Base-by-base conservation (phyloP, 2,113 vertebrate genomes). In the Amphiprion ocellaris region DNA sequence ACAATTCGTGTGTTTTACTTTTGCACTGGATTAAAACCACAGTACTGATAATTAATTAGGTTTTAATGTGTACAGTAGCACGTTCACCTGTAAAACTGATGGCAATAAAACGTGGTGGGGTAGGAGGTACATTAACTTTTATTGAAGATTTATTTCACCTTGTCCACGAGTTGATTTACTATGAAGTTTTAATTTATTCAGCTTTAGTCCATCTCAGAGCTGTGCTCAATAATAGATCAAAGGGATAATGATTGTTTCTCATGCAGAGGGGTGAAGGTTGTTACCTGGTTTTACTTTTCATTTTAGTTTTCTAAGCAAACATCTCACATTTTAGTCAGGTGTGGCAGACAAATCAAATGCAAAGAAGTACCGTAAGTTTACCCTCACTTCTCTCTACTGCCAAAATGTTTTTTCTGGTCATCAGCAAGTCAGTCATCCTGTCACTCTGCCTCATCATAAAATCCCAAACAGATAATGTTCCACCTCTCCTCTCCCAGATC, bases 391-490 rank as follows among this genome's bases (percentile, higher is more conserved):
- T n/a, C 49, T 15, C 21, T 28, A 62, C 71, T 56, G 44, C 61
- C 15, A 55, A 63, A 64, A 62, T 76, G 17, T 47, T 65, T 46
- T 37, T 33, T 4, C 4, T 10, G 10, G 30, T 6, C 30, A 30
- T 30, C 30, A 30, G 30, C 30, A 30, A 30, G 30, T 30, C 30
- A 4, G 30, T 30, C 30, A 30, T 4, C 33, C 19, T 0, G 15
- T 55, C 70, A 68, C 46, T 66, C 72, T 58, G 68, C 9, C 56
- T 62, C 30, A 37, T 86, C 85, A 74, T 77, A 71, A 81, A 81
- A 79, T 30, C 65, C 41, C 53, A 33, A 84, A 60, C 15, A 61
- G 58, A 71, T 64, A 74, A 65, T 44, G 19, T 53, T 17, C 33
- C 53, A 15, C 26, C 52, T 49, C 52, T 52, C 52, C 53, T 10